These are phyloP conservation scores for Enteromius viviparus DNA, from an alignment of 2,797 vertebrate species.

Conservation along the genomic window DNA sequence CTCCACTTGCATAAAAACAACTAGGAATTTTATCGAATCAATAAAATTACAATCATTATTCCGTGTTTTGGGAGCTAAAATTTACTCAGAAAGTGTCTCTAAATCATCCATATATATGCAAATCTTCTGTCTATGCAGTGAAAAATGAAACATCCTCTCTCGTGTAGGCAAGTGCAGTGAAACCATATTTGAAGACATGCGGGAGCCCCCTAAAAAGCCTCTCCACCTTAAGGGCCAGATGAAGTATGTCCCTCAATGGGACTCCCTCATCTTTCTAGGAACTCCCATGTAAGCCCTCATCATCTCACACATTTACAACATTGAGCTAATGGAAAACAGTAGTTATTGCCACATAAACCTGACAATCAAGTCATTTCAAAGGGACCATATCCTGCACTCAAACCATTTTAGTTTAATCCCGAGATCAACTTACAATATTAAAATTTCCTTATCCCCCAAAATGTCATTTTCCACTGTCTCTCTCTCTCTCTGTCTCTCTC, in stretches of 20 bases:
- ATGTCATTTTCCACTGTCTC: not conserved
- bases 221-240: conserved; percentile 82
- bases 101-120: not conserved
- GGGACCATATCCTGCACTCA: not conserved
- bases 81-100: not conserved
- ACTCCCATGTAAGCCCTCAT: conserved; percentile 76
- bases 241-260: conserved; percentile 81
- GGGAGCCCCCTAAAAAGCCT: conserved; percentile 78
- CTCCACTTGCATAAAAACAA: conserved; percentile 8
- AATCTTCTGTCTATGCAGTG: not conserved
- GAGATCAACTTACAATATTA: not conserved
- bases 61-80: not conserved
- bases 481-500: not conserved
- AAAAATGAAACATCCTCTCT: conserved; percentile 2
- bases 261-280: conserved; percentile 77
- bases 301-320: not conserved
- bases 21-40: conserved; percentile 5
- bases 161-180: conserved; percentile 78
- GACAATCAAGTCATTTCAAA: not conserved
- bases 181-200: conserved; percentile 81
- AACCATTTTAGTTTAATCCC: not conserved
- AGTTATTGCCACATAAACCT: conserved; percentile 3
- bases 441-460: not conserved
- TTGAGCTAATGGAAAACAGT: not conserved
- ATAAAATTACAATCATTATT: conserved; percentile 22